phyloP scores from a whole-genome alignment of 1,140 invertebrate species.

The Drosophila pandora region DNA sequence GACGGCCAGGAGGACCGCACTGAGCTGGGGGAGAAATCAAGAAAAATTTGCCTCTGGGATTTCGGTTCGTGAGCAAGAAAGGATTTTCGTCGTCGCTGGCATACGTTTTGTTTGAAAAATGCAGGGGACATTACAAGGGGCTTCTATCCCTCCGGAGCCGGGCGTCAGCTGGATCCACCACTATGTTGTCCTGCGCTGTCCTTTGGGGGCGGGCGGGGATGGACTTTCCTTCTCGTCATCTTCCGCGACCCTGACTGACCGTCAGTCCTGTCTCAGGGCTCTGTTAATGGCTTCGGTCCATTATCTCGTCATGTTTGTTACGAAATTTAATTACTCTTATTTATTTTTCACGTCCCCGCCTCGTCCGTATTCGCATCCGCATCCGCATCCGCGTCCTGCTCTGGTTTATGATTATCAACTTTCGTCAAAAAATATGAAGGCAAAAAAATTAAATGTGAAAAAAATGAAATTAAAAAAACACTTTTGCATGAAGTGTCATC shows the following conservation, averaged over 20 bases:
- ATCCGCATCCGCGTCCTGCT: conserved; percentile 26
- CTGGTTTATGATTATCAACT: conserved; percentile 75
- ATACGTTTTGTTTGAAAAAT: conserved; percentile 57
- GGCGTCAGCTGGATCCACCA: conserved; percentile 4
- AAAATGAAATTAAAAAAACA: conserved; percentile 81
- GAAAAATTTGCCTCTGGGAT: conserved; percentile 65
- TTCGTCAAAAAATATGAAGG: conserved; percentile 66
- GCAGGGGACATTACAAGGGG: conserved; percentile 47
- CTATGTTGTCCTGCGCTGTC: conserved; percentile 43
- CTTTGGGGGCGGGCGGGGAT: conserved; percentile 4
- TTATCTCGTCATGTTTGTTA: conserved; percentile 84
- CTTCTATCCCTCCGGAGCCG: conserved; percentile 9
- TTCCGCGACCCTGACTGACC: conserved; percentile 56
- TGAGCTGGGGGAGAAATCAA: conserved; percentile 47
- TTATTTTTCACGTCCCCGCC: conserved; percentile 72
- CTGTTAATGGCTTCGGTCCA: conserved; percentile 83
- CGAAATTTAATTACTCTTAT: conserved; percentile 84
- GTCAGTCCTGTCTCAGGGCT: conserved; percentile 40
- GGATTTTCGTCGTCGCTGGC: conserved; percentile 42
- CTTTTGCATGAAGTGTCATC: conserved; percentile 58
- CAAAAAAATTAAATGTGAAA: conserved; percentile 76
- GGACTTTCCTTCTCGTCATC: conserved; percentile 63
- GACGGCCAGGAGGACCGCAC: conserved; percentile 20
- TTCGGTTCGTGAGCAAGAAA: conserved; percentile 42
- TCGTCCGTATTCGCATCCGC: conserved; percentile 15